Percentiles rank a stretch among this genome's conserved stretches.
Conservation (phyloP, 2,113 vertebrate genomes). For the Noctilio leporinus region DNA sequence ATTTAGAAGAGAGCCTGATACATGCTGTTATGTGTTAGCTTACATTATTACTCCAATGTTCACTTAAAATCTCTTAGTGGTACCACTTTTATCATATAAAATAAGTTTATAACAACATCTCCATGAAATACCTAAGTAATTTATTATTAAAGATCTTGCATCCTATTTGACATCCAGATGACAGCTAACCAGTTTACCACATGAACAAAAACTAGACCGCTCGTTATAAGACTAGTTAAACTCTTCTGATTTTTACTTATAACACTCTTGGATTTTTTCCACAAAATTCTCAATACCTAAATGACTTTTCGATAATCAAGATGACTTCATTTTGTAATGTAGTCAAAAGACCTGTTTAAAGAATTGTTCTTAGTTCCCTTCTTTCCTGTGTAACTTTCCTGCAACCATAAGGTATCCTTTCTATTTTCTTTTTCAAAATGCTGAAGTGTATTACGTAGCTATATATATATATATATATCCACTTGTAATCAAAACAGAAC, state of each 20-base stretch:
- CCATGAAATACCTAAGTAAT: background rate
- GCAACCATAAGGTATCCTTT: background rate
- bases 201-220: background rate
- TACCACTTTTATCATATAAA: background rate
- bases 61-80: background rate
- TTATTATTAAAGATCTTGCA: background rate
- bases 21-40: background rate
- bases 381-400: constrained; percentile 18
- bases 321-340: constrained; percentile 37
- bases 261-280: background rate
- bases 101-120: background rate
- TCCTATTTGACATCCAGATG: background rate
- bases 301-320: background rate
- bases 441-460: constrained; percentile 36
- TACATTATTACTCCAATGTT: background rate
- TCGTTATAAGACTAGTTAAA: background rate
- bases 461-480: background rate
- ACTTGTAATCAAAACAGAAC: constrained; percentile 50
- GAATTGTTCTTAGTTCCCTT: constrained; percentile 3
- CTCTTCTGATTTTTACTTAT: background rate
- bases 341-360: constrained; percentile 20
- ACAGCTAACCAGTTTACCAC: background rate
- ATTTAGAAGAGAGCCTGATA: background rate
- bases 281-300: background rate
- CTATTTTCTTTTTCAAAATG: constrained; percentile 34